Evolutionary conservation across 1,140 invertebrate species (phyloP).

Genomic region (Tenebrio molitor): DNA sequence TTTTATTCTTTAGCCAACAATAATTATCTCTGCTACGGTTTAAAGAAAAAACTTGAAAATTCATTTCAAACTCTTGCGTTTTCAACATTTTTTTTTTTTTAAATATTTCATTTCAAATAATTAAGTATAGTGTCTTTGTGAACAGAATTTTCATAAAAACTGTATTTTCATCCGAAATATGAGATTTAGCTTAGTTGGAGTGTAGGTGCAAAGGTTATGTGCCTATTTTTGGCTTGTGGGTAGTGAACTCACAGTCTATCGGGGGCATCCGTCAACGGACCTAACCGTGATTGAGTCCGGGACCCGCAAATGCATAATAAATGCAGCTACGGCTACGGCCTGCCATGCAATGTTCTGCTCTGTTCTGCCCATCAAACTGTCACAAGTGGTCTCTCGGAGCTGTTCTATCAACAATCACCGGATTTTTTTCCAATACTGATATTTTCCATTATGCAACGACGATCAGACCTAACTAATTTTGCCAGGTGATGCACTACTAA

Average conservation of each 20-base stretch:
- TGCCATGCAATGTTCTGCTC: conserved; percentile 38
- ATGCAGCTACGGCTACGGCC: conserved; percentile 35
- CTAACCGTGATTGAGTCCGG: conserved; percentile 49
- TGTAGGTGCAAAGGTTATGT: conserved; percentile 11
- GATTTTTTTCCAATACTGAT: conserved; percentile 3
- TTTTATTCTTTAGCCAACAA: no score
- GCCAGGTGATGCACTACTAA: no score
- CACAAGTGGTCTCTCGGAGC: conserved; percentile 40
- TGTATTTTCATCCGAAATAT: no score
- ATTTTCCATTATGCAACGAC: conserved; percentile 30
- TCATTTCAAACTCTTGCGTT: no score
- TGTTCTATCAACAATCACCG: conserved; percentile 30
- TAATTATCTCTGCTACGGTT: no score
- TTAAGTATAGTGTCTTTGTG: no score
- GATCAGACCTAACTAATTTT: no score
- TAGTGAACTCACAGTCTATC: conserved; percentile 44
- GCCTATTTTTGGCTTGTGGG: conserved; percentile 27
- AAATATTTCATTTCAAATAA: no score
- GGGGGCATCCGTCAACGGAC: conserved; percentile 48
- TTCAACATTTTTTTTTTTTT: no score
- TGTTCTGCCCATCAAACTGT: conserved; percentile 51
- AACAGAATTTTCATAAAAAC: no score
- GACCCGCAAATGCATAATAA: conserved; percentile 49
- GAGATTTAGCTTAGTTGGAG: not conserved
- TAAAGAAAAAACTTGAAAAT: no score